Evolutionary conservation across 2,888 invertebrate species (phyloP), one percentile per base, ranked within the genome.

Genomic region (Metalampra italica): DNA sequence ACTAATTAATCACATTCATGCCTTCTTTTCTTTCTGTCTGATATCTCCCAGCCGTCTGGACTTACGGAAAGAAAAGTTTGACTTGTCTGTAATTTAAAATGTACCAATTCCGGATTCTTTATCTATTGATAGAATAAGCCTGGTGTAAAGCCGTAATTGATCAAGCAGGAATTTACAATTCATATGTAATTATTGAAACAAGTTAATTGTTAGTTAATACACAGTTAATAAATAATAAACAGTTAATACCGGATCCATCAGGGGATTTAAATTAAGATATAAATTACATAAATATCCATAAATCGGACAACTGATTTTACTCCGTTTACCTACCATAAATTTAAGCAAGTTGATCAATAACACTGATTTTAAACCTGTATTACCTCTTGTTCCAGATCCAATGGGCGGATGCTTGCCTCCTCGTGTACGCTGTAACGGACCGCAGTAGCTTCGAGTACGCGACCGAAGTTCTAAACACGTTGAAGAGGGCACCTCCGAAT

Each of bases 401-500:
- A 73, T 94, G 95, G 94, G 94, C 94, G 1, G 95, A 95, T 71
- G 95, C 94, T 0, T 94, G 93, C 66, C 90, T 95, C 11, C 90
- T 95, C 41, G 94, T 94, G 29, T 95, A 95, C 80, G 93, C 94
- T 58, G 93, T 95, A 63, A 94, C 94, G 8, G 94, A 94, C 65
- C 90, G 92, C 55, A 90, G 88, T 59, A 94, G 94, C 62, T 93
- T 94, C 64, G 90, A 91, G 56, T 93, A 94, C 68, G 94, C 94
- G 9, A 82, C 91, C 3, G 92, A 93, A 68, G 91, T 91, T 34
- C 69, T 93, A 50, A 90, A 85, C 51, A 90, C 92, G 45, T 82
- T 94, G 43, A 91, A 92, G 60, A 73, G 91, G 48, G 90, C 91
- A 43, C 78, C 85, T 0, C 82, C 90, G 41, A 84, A 90, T 15